These are phyloP conservation scores for Nemotelus nigrinus DNA, from an alignment of 2,888 invertebrate species.

Conservation along the genomic window DNA sequence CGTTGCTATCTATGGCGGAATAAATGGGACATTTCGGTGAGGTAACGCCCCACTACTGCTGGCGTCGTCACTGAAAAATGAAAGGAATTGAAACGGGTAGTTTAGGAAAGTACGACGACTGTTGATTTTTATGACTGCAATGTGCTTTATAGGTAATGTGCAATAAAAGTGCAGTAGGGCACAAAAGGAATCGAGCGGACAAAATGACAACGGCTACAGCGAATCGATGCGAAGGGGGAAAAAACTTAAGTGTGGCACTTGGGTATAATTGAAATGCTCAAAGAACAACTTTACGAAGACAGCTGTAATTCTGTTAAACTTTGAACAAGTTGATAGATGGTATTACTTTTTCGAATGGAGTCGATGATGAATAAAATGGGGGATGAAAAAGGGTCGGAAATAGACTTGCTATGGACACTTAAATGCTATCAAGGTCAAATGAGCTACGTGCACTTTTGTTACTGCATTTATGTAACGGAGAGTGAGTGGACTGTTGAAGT, in stretches of 20 bases:
- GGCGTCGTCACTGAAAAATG: constrained; percentile 16
- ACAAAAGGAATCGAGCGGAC: not conserved
- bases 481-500: too few relatives aligned
- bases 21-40: not conserved
- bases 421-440: not conserved
- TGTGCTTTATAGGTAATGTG: constrained; percentile 34
- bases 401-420: not conserved
- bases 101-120: constrained; percentile 1
- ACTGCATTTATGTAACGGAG: not conserved
- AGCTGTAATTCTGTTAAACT: constrained; percentile 35
- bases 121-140: constrained; percentile 41
- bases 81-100: constrained; percentile 31
- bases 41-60: constrained; percentile 14
- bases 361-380: not conserved
- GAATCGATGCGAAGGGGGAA: not conserved
- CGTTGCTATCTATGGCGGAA: not conserved
- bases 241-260: constrained; percentile 26
- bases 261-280: constrained; percentile 30
- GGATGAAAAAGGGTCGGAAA: not conserved
- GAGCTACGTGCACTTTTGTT: not conserved
- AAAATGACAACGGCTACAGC: not conserved
- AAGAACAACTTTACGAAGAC: constrained; percentile 28
- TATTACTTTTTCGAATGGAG: not conserved
- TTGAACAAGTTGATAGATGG: constrained; percentile 35
- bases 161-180: constrained; percentile 33